phyloP scores from a whole-genome alignment of 2,113 vertebrate species.

The Albula glossodonta region DNA sequence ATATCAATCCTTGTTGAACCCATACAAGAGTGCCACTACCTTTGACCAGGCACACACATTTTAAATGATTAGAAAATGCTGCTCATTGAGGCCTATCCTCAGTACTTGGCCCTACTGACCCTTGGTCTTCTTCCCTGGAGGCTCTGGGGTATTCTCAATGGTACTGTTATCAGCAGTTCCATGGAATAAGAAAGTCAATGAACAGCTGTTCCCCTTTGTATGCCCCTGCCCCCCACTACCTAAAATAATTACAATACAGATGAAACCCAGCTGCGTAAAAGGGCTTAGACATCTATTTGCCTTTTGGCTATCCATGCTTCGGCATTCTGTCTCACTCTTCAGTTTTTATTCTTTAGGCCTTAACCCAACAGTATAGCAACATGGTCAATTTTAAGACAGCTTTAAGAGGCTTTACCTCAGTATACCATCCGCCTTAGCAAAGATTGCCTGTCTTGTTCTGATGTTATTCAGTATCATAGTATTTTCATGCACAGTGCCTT shows the following conservation, averaged over 20 bases:
- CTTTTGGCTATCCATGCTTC: not conserved
- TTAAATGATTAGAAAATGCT: not conserved
- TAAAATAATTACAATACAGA: not conserved
- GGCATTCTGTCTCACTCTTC: not conserved
- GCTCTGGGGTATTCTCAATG: not conserved
- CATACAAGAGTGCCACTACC: too few relatives aligned
- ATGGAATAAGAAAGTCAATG: not conserved
- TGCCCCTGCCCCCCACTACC: too few relatives aligned
- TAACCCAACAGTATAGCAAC: too few relatives aligned
- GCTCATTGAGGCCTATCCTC: not conserved
- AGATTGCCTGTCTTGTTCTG: too few relatives aligned
- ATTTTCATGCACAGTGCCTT: too few relatives aligned
- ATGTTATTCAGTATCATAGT: too few relatives aligned
- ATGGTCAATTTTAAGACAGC: too few relatives aligned
- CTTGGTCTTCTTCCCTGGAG: not conserved
- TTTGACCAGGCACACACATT: not conserved
- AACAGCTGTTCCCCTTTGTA: not conserved
- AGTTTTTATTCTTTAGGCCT: too few relatives aligned
- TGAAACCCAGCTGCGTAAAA: not conserved
- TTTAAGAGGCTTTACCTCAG: too few relatives aligned
- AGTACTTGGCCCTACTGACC: not conserved
- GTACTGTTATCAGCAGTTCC: slow-evolving; percentile 1
- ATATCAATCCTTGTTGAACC: too few relatives aligned
- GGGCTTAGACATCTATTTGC: not conserved
- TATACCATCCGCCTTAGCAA: too few relatives aligned